phyloP scores from a whole-genome alignment of 2,113 vertebrate species.

The Saguinus imperator region DNA sequence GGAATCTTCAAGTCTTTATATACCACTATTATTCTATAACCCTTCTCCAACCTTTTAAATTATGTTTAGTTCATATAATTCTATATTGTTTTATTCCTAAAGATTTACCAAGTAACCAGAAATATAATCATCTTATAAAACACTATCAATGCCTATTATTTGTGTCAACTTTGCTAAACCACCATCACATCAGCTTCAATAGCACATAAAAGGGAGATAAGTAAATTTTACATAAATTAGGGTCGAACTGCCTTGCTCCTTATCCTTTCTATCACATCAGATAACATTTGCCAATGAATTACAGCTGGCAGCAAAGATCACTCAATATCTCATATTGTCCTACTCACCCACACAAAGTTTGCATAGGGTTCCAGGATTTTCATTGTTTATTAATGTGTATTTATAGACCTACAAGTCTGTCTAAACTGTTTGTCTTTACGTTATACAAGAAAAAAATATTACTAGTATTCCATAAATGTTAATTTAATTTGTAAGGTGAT shows the following conservation, averaged over 20 bases:
- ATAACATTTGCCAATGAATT: background rate
- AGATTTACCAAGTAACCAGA: background rate
- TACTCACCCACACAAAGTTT: background rate
- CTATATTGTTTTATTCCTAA: background rate
- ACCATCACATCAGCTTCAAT: background rate
- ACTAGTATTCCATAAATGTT: background rate
- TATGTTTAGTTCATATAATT: background rate
- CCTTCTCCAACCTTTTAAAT: background rate
- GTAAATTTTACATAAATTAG: background rate
- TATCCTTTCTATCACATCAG: background rate
- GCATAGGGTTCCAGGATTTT: background rate
- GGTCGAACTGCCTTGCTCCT: background rate
- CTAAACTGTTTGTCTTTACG: background rate
- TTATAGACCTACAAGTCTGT: background rate
- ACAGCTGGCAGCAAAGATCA: background rate
- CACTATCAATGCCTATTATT: background rate
- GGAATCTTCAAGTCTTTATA: background rate
- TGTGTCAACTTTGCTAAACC: background rate
- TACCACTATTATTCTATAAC: background rate
- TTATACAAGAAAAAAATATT: background rate
- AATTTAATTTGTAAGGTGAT: background rate
- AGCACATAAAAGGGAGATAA: background rate
- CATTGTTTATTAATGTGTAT: background rate
- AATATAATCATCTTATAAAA: background rate
- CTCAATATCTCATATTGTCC: background rate